phyloP scores from a whole-genome alignment of 1,140 invertebrate species.

The Papilio dardanus region DNA sequence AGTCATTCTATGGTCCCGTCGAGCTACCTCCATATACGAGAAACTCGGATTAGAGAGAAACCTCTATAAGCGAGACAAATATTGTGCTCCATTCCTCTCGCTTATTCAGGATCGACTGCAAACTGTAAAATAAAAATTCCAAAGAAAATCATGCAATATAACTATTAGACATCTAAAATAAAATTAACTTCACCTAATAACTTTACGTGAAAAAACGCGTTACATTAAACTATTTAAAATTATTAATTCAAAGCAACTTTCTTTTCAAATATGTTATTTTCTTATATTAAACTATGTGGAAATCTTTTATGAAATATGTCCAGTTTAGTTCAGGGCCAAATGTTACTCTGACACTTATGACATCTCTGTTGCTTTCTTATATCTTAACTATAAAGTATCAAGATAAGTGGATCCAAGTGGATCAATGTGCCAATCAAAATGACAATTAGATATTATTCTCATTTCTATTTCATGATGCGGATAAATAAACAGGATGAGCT shows the following conservation, averaged over 20 bases:
- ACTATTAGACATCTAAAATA: neutral
- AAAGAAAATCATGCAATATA: no score
- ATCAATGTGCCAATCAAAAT: neutral
- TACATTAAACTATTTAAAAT: neutral
- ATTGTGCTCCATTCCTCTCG: no score
- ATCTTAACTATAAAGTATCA: neutral
- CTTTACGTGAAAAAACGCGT: neutral
- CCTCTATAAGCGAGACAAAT: no score
- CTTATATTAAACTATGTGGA: neutral
- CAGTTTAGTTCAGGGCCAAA: neutral
- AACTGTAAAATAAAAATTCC: no score
- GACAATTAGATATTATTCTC: neutral
- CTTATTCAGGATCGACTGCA: no score
- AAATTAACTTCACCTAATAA: neutral
- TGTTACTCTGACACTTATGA: neutral
- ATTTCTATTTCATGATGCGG: neutral
- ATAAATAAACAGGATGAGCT: neutral
- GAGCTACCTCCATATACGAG: no score
- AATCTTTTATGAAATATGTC: neutral
- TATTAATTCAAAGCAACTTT: neutral
- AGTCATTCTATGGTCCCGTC: no score
- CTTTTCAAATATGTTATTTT: neutral
- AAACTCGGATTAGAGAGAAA: no score
- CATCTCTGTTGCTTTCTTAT: neutral
- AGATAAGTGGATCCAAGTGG: conserved; percentile 3